Evolutionary conservation across 2,797 vertebrate species (phyloP), one percentile per base, ranked within the genome.

Genomic region (Hippoglossus hippoglossus): DNA sequence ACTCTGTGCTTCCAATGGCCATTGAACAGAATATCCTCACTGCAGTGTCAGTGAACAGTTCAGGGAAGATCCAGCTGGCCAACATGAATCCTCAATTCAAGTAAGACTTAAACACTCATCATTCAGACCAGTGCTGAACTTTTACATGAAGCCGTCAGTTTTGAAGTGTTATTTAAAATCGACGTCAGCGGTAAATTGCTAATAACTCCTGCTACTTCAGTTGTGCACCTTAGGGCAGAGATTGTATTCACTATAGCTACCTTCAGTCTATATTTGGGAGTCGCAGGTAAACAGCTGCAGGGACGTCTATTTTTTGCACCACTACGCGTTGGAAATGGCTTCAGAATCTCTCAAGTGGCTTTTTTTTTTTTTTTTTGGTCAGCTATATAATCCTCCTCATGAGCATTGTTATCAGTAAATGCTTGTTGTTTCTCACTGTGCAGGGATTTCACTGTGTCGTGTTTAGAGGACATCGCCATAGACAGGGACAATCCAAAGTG

Each of bases 1-100:
- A 99, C 72, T 95, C 97, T 74, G 98, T 99, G 69, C 96, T 99
- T 73, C 98, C 98, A 0, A 98, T 99, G 98, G 98, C 98, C 56
- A 94, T 99, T 80, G 97, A 99, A 73, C 98, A 97, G 88, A 97
- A 94, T 75, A 97, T 99, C 80, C 87, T 99, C 21, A 95, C 97
- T 80, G 98, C 97, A 16, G 96, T 96, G 77, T 96, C 96, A 50
- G 91, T 96, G 67, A 94, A 95, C 52, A 88, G 88, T 65, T 94
- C 93, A n/a, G 84, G 92, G 46, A 90, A 67, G 28, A 93, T 99
- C 52, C 92, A 95, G 13, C 85, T 99, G 88, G 91, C 96, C 78
- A 99, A 99, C 83, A 94, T 89, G 71, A 95, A 95, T 77, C 93
- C 95, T 67, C 87, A 90, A 0, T 99, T 99, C 89, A 89, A 74